Percentiles rank a stretch among this genome's conserved stretches.
phyloP scores from a whole-genome alignment of 2,888 invertebrate genomes.

The Polyploca ridens region DNA sequence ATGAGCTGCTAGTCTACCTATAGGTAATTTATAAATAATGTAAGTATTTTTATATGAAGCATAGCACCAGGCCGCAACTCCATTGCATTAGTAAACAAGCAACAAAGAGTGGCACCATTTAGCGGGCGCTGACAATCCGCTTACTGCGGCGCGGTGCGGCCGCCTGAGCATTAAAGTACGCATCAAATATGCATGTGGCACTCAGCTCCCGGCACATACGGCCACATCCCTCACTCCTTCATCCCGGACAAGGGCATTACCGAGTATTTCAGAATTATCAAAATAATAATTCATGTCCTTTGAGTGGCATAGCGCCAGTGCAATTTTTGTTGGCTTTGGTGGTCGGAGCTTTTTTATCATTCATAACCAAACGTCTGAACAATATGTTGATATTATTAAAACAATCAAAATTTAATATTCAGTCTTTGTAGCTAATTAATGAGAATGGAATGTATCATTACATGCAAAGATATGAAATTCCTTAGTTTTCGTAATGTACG shows the following conservation, averaged over 20 bases:
- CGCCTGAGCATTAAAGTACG: slow-evolving; percentile 54
- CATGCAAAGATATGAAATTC: background rate
- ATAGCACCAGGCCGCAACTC: slow-evolving; percentile 18
- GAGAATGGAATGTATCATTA: background rate
- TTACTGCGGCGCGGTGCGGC: slow-evolving; percentile 45
- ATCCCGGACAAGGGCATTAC: slow-evolving; percentile 23
- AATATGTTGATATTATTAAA: background rate
- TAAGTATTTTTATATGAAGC: slow-evolving; percentile 26
- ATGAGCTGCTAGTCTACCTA: background rate
- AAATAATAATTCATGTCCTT: slow-evolving; percentile 14
- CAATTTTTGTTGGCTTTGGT: background rate
- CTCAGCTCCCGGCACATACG: slow-evolving; percentile 51
- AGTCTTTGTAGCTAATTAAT: background rate
- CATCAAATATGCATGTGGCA: slow-evolving; percentile 74
- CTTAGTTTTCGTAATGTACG: background rate
- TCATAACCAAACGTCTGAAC: background rate
- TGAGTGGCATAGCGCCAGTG: slow-evolving; percentile 14
- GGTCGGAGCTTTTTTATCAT: background rate
- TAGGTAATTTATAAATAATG: background rate
- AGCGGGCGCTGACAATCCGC: slow-evolving; percentile 64
- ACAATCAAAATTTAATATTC: no score
- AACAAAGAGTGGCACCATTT: slow-evolving; percentile 69
- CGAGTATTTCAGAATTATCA: slow-evolving; percentile 25
- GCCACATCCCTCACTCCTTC: slow-evolving; percentile 20
- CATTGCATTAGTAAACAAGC: slow-evolving; percentile 41